These are phyloP conservation scores for Hoplodrina blanda DNA, from an alignment of 2,888 invertebrate genomes.

Conservation along the genomic window DNA sequence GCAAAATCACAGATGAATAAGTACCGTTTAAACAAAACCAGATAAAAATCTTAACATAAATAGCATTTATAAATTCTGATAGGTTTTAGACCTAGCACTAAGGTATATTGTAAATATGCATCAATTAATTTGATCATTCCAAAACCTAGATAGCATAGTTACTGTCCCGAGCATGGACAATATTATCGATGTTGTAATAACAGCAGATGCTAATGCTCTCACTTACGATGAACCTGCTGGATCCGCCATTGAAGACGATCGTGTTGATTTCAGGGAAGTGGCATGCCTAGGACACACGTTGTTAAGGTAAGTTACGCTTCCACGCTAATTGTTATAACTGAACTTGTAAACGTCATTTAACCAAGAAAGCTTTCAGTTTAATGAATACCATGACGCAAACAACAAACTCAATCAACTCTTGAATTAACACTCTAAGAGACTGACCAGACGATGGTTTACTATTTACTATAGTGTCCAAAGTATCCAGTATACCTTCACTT, in stretches of 20 bases:
- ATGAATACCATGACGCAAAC: no score
- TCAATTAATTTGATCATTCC: constrained; percentile 60
- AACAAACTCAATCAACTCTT: no score
- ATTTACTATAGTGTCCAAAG: no score
- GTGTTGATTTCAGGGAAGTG: constrained; percentile 88
- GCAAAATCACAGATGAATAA: not conserved
- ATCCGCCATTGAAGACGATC: constrained; percentile 64
- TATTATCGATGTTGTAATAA: constrained; percentile 84
- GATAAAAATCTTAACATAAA: not conserved
- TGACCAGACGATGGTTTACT: no score
- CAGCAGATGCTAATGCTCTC: constrained; percentile 77
- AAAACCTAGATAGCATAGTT: constrained; percentile 74
- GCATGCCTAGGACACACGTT: constrained; percentile 82
- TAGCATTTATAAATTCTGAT: not conserved
- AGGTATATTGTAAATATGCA: constrained; percentile 6
- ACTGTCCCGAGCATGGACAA: constrained; percentile 88
- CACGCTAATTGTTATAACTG: constrained; percentile 65
- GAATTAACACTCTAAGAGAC: no score
- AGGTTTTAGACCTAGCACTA: not conserved
- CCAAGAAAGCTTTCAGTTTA: not conserved
- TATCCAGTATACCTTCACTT: no score
- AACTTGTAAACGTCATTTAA: constrained; percentile 38
- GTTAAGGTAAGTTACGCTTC: constrained; percentile 87
- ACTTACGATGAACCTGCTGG: constrained; percentile 57
- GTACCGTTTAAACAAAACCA: not conserved